Percentiles rank a stretch among this genome's conserved stretches.
phyloP scores from a whole-genome alignment of 2,888 invertebrate species.

The Dorcus parallelipipedus region DNA sequence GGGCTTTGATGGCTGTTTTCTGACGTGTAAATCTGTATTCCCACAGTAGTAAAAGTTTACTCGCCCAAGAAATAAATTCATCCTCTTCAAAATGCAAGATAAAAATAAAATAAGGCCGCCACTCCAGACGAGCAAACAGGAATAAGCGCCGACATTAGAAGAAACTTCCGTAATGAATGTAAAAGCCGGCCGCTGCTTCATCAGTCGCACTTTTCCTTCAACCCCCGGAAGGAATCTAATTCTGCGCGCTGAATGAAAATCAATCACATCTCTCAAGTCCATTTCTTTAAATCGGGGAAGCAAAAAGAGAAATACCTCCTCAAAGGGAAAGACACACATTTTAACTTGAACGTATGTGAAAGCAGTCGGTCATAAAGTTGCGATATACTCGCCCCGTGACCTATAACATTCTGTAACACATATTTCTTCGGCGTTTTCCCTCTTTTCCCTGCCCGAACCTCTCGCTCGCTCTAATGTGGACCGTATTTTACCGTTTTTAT shows the following conservation, averaged over 20 bases:
- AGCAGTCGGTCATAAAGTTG: constrained; percentile 19
- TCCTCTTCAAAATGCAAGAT: too few species aligned
- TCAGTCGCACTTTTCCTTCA: not conserved
- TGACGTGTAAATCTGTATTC: too few species aligned
- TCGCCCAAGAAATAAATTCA: too few species aligned
- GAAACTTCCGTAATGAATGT: too few species aligned
- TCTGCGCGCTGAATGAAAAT: constrained; percentile 1
- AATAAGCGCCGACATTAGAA: too few species aligned
- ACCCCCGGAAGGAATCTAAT: constrained; percentile 1
- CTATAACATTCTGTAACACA: constrained; percentile 15
- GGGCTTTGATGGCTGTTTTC: too few species aligned
- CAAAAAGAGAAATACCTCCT: not conserved
- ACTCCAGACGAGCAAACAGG: too few species aligned
- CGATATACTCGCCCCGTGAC: constrained; percentile 22
- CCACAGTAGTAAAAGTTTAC: too few species aligned
- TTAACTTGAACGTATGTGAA: constrained; percentile 19
- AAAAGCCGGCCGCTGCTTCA: too few species aligned
- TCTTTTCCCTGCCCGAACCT: not conserved
- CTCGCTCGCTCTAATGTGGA: not conserved
- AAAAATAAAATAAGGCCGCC: too few species aligned
- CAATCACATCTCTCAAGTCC: not conserved
- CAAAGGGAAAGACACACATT: constrained; percentile 12
- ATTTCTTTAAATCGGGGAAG: not conserved
- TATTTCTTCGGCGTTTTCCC: not conserved
- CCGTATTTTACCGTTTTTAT: not conserved